A percentile compares a stretch with the other conserved stretches of the same genome.
Conservation (phyloP, 1,140 invertebrate species). For the Leguminivora glycinivorella region DNA sequence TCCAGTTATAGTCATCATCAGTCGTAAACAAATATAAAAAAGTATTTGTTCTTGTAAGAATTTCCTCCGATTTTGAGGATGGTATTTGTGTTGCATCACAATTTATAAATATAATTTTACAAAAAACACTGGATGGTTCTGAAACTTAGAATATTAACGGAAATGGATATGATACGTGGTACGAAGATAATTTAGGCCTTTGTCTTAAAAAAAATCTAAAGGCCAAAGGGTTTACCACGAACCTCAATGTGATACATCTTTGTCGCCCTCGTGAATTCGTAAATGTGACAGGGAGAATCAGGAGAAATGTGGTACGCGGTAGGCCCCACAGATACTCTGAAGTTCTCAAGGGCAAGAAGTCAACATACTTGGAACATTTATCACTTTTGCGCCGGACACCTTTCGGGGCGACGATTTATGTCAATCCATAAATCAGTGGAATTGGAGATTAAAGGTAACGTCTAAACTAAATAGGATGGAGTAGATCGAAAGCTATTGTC, state of each 20-base stretch:
- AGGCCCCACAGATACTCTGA: conserved; percentile 1
- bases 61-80: too few relatives aligned
- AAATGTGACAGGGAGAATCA: too few relatives aligned
- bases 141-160: not conserved
- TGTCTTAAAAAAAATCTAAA: not conserved
- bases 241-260: too few relatives aligned
- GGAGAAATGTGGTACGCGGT: too few relatives aligned
- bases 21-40: not conserved
- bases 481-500: not conserved
- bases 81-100: too few relatives aligned
- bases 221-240: too few relatives aligned
- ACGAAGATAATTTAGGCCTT: not conserved
- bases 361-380: conserved; percentile 6
- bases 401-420: conserved; percentile 21
- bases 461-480: conserved; percentile 20
- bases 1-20: too few relatives aligned
- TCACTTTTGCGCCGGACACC: conserved; percentile 26
- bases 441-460: conserved; percentile 13
- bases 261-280: too few relatives aligned
- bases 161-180: not conserved
- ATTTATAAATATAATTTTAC: too few relatives aligned
- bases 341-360: conserved; percentile 16
- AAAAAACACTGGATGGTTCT: too few relatives aligned
- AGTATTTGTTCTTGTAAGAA: not conserved
- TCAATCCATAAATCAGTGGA: conserved; percentile 23